Percentiles rank a stretch among this genome's conserved stretches.
Conservation (phyloP, 2,113 vertebrate genomes). For the Tupaia tana region DNA sequence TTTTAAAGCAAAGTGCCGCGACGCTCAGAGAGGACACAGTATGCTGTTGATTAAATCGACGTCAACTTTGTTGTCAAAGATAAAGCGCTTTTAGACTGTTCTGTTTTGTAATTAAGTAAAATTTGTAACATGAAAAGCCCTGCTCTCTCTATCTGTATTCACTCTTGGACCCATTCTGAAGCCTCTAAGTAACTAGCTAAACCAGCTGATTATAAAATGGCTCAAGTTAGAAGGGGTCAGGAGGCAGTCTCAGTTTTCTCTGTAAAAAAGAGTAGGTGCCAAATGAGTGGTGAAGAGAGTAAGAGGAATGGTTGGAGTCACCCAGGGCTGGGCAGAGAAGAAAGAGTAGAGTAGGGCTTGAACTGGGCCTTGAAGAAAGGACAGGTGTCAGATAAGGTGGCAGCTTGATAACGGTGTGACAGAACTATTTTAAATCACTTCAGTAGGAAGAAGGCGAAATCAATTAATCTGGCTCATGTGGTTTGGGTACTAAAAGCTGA, state of each 20-base stretch:
- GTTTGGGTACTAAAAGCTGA: background rate
- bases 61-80: background rate
- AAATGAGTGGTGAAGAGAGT: background rate
- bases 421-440: constrained; percentile 41
- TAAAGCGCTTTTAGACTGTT: background rate
- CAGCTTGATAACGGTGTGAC: background rate
- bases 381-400: constrained; percentile 35
- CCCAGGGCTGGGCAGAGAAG: background rate
- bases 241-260: background rate
- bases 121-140: background rate
- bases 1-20: background rate
- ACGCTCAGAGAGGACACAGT: background rate
- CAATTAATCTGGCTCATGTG: background rate
- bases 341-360: background rate
- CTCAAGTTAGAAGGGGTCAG: background rate
- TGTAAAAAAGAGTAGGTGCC: background rate
- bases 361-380: background rate
- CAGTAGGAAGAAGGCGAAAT: background rate
- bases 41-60: background rate
- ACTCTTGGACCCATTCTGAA: background rate
- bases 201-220: background rate
- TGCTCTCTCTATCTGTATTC: background rate
- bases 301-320: background rate
- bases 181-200: background rate
- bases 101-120: background rate